These are phyloP conservation scores for Drosophila varians DNA, from an alignment of 1,140 invertebrate genomes.

Conservation along the genomic window DNA sequence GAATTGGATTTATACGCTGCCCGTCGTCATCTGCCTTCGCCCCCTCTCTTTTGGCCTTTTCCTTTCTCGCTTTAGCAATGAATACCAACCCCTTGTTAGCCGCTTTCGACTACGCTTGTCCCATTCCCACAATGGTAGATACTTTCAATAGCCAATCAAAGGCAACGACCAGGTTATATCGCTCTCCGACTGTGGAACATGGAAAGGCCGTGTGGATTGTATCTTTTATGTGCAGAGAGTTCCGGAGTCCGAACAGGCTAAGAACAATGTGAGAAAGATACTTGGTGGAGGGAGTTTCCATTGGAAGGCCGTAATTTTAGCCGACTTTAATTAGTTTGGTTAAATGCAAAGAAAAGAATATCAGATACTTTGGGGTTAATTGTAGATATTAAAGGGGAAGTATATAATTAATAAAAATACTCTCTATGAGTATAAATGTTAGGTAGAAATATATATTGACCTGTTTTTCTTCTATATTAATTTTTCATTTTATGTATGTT, in stretches of 20 bases:
- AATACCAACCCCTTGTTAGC: constrained; percentile 40
- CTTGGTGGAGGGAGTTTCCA: constrained; percentile 10
- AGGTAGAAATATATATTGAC: no score
- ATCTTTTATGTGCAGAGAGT: constrained; percentile 36
- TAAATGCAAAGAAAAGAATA: constrained; percentile 18
- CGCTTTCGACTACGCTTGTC: constrained; percentile 26
- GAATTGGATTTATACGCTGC: constrained; percentile 78
- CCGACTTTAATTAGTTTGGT: constrained; percentile 59
- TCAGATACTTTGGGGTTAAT: no score
- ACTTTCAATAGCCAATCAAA: constrained; percentile 55
- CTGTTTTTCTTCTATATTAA: no score
- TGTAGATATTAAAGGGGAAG: no score
- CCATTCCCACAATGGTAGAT: constrained; percentile 5
- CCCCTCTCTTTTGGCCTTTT: not conserved
- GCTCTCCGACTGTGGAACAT: constrained; percentile 60
- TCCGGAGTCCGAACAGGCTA: not conserved
- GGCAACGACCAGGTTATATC: constrained; percentile 45
- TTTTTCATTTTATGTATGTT: no score
- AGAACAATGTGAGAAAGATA: not conserved
- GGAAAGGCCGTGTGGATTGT: constrained; percentile 55
- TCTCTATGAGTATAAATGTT: not conserved
- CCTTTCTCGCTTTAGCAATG: not conserved
- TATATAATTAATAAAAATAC: not conserved
- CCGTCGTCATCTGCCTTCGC: not conserved
- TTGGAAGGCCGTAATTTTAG: constrained; percentile 26